Base-by-base conservation (phyloP, 2,113 vertebrate genomes). In the Narcine bancroftii region DNA sequence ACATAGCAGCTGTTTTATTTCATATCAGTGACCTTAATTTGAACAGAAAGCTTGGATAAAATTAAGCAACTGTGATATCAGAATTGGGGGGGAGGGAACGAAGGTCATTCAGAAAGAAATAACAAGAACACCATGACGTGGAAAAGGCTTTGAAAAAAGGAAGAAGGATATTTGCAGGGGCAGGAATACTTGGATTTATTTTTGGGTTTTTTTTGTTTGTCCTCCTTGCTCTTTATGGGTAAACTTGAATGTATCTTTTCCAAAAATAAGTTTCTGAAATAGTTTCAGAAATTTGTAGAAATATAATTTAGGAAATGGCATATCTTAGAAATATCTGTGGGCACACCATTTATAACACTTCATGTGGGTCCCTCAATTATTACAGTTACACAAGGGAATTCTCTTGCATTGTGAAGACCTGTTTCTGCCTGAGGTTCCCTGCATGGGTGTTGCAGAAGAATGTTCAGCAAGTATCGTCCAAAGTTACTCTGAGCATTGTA, bases 1-100 rank as follows among this genome's bases (percentile, higher is more conserved):
- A 85, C 56, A 85, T 85, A 85, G 81, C 53, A 85, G 50, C 50
- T 60, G 81, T 60, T 79, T 85, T 11, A 85, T 60, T 83, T 83
- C 47, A 83, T 9, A 66, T 21, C 9, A 9, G 21, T 4, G 45
- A 33, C 77, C 45, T 50, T 81, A 53, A 81, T 50, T 26, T 81
- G 7, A 11, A 50, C 76, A 50, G 45, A 50, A 47, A 79, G 45
- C 42, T 79, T 21, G 13, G n/a, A 33, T 60, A 60, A 85, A 39
- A n/a, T 39, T 75, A 15, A 75, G n/a, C 10, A 36, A 60, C 33
- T 42, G 50, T 85, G 6, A 11, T 36, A 36, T 36, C 72, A 85
- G 53, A 85, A 36, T 5, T 15, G 81, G 53, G 36, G 50, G 60
- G 50, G 81, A 33, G 36, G 50, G 60, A 33, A 36, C 60, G 50